These are phyloP conservation scores for Incurvaria masculella DNA, from an alignment of 2,888 invertebrate species.

Conservation along the genomic window DNA sequence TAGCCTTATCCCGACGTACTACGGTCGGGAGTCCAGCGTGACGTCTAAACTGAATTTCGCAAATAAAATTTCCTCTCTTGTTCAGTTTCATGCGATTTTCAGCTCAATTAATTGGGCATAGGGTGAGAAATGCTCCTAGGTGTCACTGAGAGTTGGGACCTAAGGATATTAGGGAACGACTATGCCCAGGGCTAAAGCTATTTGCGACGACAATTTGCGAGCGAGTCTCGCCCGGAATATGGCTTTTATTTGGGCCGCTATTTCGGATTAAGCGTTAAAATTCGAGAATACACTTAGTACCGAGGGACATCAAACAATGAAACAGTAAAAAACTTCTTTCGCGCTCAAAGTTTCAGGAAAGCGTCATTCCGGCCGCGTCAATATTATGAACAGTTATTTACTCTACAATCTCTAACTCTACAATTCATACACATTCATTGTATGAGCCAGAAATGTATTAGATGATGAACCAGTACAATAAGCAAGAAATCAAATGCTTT, in stretches of 20 bases:
- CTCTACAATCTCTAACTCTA: too few relatives aligned
- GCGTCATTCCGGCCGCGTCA: too few relatives aligned
- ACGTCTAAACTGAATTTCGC: conserved; percentile 38
- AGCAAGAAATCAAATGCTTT: too few relatives aligned
- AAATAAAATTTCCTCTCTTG: conserved; percentile 41
- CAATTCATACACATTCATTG: too few relatives aligned
- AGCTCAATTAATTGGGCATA: conserved; percentile 12
- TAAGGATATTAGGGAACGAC: conserved; percentile 20
- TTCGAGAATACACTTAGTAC: background rate
- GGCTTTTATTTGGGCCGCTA: conserved; percentile 51
- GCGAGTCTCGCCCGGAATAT: conserved; percentile 54
- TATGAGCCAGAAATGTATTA: too few relatives aligned
- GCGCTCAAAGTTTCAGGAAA: too few relatives aligned
- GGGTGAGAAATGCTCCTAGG: conserved; percentile 20
- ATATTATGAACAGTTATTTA: too few relatives aligned
- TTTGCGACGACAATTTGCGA: conserved; percentile 57
- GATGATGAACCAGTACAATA: too few relatives aligned
- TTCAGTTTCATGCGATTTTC: conserved; percentile 12
- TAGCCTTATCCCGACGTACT: conserved; percentile 32
- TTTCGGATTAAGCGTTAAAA: conserved; percentile 40
- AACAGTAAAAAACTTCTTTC: too few relatives aligned
- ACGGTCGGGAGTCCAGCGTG: background rate
- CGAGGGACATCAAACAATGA: too few relatives aligned
- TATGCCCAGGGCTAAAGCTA: conserved; percentile 48
- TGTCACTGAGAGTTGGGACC: conserved; percentile 19